Percentiles rank a stretch among this genome's conserved stretches.
Evolutionary conservation across 2,888 invertebrate species (phyloP).

Genomic region (Epistrophe eligans): DNA sequence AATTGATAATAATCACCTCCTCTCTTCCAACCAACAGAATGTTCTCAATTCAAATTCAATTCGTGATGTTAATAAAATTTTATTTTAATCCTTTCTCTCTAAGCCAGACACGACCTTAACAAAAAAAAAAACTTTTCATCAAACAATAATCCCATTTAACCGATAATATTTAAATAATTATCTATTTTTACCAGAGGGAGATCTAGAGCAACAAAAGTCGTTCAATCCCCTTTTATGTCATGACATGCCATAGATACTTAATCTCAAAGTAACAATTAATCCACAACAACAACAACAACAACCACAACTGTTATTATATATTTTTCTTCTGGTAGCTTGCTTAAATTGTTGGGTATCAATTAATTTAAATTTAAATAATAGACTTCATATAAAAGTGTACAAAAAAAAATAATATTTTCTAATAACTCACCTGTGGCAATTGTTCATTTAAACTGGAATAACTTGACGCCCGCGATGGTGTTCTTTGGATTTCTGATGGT

Average conservation of each 20-base stretch:
- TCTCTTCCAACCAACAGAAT: neutral
- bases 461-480: constrained; percentile 89
- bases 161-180: constrained; percentile 1
- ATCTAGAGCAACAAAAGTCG: constrained; percentile 31
- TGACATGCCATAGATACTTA: neutral
- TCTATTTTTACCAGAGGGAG: neutral
- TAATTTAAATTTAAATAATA: constrained; percentile 28
- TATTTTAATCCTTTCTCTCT: constrained; percentile 12
- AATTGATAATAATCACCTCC: constrained; percentile 10
- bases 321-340: neutral
- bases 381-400: neutral
- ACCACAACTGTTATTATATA: neutral
- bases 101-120: neutral
- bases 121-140: neutral
- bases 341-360: neutral
- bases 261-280: constrained; percentile 19
- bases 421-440: constrained; percentile 84
- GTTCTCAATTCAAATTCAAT: neutral
- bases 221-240: constrained; percentile 31
- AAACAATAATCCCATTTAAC: constrained; percentile 28
- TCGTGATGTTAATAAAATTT: neutral
- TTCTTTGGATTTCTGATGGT: constrained; percentile 85
- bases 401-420: neutral
- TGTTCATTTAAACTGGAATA: constrained; percentile 87
- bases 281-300: neutral